Evolutionary conservation across 2,113 vertebrate species (phyloP).

Genomic region (Myiozetetes cayanensis): DNA sequence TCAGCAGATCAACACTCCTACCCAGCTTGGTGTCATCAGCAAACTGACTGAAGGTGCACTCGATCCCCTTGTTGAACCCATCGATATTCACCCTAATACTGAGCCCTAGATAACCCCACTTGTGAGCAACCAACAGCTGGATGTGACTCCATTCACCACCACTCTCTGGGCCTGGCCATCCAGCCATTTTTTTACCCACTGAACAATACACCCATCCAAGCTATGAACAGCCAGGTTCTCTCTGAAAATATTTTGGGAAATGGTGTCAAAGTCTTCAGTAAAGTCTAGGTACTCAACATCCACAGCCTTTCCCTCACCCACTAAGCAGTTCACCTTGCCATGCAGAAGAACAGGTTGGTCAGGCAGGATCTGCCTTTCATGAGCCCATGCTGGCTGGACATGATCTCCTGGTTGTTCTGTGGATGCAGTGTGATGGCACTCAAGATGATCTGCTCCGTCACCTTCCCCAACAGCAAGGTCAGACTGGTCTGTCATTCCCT

Average conservation of each 20-base stretch:
- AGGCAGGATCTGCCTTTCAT: neutral
- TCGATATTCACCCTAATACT: neutral
- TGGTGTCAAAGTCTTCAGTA: neutral
- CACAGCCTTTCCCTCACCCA: neutral
- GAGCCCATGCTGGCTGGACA: neutral
- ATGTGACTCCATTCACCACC: neutral
- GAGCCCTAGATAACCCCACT: neutral
- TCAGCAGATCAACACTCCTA: neutral
- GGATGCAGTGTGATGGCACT: rapidly evolving
- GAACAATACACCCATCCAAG: neutral
- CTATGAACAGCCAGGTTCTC: neutral
- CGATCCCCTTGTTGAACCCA: neutral
- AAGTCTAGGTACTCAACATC: neutral
- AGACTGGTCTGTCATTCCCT: neutral
- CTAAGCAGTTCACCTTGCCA: neutral
- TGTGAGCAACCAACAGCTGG: neutral
- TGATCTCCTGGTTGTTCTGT: neutral
- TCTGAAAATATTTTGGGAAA: neutral
- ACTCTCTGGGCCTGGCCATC: neutral
- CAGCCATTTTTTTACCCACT: neutral
- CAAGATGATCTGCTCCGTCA: rapidly evolving
- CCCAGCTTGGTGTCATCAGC: neutral
- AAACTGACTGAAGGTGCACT: neutral
- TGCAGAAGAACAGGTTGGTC: neutral
- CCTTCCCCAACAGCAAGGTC: rapidly evolving